Base-by-base conservation (phyloP, 2,113 vertebrate species). In the Myocastor coypus region DNA sequence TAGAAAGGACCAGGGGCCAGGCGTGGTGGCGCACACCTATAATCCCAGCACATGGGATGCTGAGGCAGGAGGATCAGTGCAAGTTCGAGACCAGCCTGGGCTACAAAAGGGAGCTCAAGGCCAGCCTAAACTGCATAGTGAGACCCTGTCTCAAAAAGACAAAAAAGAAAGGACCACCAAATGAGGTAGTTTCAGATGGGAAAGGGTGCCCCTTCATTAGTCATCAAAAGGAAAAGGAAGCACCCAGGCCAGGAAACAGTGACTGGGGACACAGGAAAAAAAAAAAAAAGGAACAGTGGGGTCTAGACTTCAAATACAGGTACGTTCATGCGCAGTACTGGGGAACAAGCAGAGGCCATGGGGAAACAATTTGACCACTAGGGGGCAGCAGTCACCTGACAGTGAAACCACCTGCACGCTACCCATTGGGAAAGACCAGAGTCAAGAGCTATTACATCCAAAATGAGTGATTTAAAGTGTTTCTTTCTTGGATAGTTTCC, bases 181-280 rank as follows among this genome's bases (percentile, higher is more conserved):
- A 40, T 64, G 68, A 50, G 6, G 11, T 22, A 68, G 73, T 83
- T 63, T 68, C 37, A 37, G 11, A 40, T 91, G 42, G 50, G 32
- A 81, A 16, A 19, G 46, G 55, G 42, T 19, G 22, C 32, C 26
- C 40, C 40, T 34, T 30, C 66, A 42, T 59, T n/a, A 57, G n/a
- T 73, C 83, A 92, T 81, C 83, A 42, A 64, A 64, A 77, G 46
- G 50, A n/a, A 84, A 83, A 97, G 46, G 37, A 37, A 89, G 75
- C 50, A 86, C 63, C 42, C 3, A 26, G 28, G 37, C 42, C 59
- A 71, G 73, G 81, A 93, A 91, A 73, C 8, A 50, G 32, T 83
- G 86, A 81, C 59, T 55, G 2, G 22, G 6, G 63, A 83, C 71
- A 66, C 13, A 61, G 12, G 32, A 85, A 52, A 73, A 85, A 91